A percentile compares a stretch with the other conserved stretches of the same genome.
phyloP scores from a whole-genome alignment of 2,888 invertebrate genomes.

The Capitulum mitella region DNA sequence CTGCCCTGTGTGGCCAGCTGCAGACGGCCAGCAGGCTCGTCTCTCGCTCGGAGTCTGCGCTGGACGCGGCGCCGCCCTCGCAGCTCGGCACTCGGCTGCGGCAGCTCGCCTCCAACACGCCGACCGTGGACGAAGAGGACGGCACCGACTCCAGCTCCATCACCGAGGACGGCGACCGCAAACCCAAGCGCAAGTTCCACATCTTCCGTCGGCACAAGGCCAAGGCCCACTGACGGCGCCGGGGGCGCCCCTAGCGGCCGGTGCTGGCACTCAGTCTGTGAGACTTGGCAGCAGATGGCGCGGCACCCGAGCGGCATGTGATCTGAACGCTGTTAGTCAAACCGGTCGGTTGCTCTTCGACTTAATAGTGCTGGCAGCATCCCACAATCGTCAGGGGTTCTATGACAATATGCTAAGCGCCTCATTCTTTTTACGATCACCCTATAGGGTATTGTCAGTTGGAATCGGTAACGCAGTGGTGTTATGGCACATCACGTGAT shows the following conservation, averaged over 20 bases:
- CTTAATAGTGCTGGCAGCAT: too few relatives aligned
- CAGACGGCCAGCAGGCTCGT: not conserved
- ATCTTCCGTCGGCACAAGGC: slow-evolving; percentile 8
- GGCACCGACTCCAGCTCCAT: slow-evolving; percentile 13
- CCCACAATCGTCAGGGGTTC: too few relatives aligned
- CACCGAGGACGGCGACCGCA: slow-evolving; percentile 9
- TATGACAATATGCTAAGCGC: too few relatives aligned
- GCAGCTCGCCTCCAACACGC: not conserved
- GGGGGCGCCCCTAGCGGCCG: not conserved
- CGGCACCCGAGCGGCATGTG: not conserved
- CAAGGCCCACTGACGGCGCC: slow-evolving; percentile 5
- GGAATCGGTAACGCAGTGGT: too few relatives aligned
- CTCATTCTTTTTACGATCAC: too few relatives aligned
- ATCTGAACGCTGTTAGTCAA: too few relatives aligned
- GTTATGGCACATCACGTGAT: too few relatives aligned
- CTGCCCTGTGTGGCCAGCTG: not conserved
- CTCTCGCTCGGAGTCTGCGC: not conserved
- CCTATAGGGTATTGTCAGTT: too few relatives aligned
- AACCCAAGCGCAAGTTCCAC: slow-evolving; percentile 9
- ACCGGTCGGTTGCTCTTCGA: too few relatives aligned
- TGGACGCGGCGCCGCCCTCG: not conserved
- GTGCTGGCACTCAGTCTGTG: not conserved
- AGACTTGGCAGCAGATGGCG: not conserved
- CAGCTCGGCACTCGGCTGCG: slow-evolving; percentile 16
- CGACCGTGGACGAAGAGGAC: not conserved